These are phyloP conservation scores for Electrophaes corylata DNA, from an alignment of 2,888 invertebrate species.

Conservation along the genomic window DNA sequence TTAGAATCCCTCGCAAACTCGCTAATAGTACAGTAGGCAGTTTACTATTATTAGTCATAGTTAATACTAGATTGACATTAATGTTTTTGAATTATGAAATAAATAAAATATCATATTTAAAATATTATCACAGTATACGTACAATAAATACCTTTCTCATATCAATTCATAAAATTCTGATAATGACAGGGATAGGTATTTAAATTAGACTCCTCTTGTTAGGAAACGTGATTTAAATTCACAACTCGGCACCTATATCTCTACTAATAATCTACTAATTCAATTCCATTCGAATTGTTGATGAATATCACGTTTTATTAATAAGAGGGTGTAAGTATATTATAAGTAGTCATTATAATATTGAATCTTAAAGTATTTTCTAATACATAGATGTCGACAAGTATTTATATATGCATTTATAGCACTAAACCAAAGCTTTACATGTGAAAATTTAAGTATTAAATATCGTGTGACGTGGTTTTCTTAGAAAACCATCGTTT, in stretches of 20 bases:
- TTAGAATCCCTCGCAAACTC: constrained; percentile 16
- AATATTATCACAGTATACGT: constrained; percentile 20
- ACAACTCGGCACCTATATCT: background rate
- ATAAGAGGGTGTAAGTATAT: constrained; percentile 1
- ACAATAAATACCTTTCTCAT: constrained; percentile 26
- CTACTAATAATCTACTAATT: background rate
- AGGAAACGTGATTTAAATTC: constrained; percentile 9
- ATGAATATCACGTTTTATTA: constrained; percentile 13
- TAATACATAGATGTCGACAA: constrained; percentile 23
- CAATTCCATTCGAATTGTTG: background rate
- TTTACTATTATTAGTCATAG: constrained; percentile 7
- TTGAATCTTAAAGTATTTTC: constrained; percentile 11
- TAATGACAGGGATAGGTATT: constrained; percentile 27
- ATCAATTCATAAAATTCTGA: constrained; percentile 27
- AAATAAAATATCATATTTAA: constrained; percentile 19
- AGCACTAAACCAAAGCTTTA: constrained; percentile 32
- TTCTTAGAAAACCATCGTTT: constrained; percentile 29
- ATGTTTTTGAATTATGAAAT: constrained; percentile 15
- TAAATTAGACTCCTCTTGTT: constrained; percentile 6
- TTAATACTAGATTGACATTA: constrained; percentile 26
- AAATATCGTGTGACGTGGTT: constrained; percentile 19
- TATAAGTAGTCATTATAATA: constrained; percentile 14
- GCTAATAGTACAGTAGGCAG: constrained; percentile 18
- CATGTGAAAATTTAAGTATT: constrained; percentile 27
- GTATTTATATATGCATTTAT: constrained; percentile 28